These are phyloP conservation scores for Drosophila affinis DNA, from an alignment of 2,888 invertebrate genomes.

Conservation along the genomic window DNA sequence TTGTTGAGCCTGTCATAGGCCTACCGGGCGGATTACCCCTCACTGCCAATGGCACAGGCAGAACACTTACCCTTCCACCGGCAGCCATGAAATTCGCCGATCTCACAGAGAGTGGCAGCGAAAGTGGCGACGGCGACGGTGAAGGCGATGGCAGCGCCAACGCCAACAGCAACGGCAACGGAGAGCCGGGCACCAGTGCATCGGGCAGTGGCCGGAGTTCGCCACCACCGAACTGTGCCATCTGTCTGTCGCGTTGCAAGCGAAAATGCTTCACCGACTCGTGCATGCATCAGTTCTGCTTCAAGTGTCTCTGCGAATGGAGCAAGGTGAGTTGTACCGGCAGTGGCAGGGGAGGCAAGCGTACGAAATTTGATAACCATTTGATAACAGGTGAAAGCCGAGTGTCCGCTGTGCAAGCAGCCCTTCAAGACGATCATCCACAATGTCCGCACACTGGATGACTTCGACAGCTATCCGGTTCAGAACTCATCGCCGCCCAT, in stretches of 20 bases:
- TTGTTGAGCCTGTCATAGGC: slow-evolving; percentile 48
- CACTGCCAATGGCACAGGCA: slow-evolving; percentile 5
- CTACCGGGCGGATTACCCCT: slow-evolving; percentile 1
- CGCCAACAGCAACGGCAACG: slow-evolving; percentile 24
- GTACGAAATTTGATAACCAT: not conserved
- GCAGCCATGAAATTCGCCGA: slow-evolving; percentile 73
- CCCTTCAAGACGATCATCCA: slow-evolving; percentile 95
- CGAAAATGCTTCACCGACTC: slow-evolving; percentile 96
- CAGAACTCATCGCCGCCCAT: slow-evolving; percentile 69
- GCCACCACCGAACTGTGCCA: slow-evolving; percentile 95
- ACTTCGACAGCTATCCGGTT: slow-evolving; percentile 93
- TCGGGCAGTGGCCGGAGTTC: slow-evolving; percentile 84
- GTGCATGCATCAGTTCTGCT: slow-evolving; percentile 97
- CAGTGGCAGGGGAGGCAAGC: too few relatives aligned
- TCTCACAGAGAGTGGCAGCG: slow-evolving; percentile 76
- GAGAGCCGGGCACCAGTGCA: slow-evolving; percentile 44
- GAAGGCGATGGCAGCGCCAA: slow-evolving; percentile 43
- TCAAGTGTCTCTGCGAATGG: slow-evolving; percentile 96
- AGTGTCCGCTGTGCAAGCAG: slow-evolving; percentile 97
- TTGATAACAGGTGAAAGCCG: slow-evolving; percentile 90
- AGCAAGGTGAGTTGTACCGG: slow-evolving; percentile 87
- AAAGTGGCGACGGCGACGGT: slow-evolving; percentile 66
- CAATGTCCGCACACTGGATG: slow-evolving; percentile 93
- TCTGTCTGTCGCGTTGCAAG: slow-evolving; percentile 93
- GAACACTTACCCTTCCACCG: slow-evolving; percentile 49